Conservation (phyloP, 1,140 invertebrate genomes). For the Papilio polytes region DNA sequence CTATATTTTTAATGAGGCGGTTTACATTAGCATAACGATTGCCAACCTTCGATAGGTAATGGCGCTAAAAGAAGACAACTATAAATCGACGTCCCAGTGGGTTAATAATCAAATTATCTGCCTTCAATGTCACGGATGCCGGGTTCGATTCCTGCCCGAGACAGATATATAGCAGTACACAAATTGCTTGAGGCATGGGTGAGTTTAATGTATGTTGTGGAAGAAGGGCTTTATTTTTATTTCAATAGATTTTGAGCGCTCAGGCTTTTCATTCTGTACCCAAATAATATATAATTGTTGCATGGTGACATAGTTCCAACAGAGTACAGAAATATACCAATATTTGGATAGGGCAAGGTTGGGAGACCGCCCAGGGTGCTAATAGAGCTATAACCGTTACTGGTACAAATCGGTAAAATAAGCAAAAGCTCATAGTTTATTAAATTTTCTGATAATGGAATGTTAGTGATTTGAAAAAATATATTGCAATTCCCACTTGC, state of each 20-base stretch:
- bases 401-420: too few species aligned
- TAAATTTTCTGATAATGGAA: too few species aligned
- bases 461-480: too few species aligned
- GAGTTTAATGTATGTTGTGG: conserved; percentile 7
- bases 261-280: too few species aligned
- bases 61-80: background rate
- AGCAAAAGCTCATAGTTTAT: too few species aligned
- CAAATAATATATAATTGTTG: background rate
- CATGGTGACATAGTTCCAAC: too few species aligned
- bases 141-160: conserved; percentile 21
- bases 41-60: conserved; percentile 6
- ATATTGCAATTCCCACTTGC: too few species aligned
- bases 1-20: background rate
- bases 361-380: too few species aligned
- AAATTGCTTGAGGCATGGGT: background rate
- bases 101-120: background rate
- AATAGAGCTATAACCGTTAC: too few species aligned
- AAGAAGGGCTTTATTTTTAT: background rate
- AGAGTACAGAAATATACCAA: too few species aligned
- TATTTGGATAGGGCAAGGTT: too few species aligned
- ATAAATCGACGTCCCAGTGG: background rate
- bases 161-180: background rate
- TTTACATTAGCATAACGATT: background rate
- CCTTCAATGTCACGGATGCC: background rate
- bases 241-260: background rate